Evolutionary conservation across 2,113 vertebrate species (phyloP).

Genomic region (Oreochromis spilurus): DNA sequence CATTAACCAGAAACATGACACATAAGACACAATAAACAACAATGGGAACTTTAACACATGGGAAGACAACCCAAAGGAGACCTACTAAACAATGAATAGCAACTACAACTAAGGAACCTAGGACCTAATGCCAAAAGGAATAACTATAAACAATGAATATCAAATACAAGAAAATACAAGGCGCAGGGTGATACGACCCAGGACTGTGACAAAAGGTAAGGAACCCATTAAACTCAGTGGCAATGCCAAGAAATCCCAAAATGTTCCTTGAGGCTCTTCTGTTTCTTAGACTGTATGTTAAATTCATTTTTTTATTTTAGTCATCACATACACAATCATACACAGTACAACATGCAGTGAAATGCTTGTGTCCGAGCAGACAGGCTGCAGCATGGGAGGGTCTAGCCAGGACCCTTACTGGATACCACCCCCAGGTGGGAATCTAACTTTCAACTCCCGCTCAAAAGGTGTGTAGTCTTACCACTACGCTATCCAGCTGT

Average conservation of each 20-base stretch:
- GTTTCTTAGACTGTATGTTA: not conserved
- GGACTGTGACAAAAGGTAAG: not conserved
- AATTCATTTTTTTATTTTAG: accelerated
- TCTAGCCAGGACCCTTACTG: not conserved
- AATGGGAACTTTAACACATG: no score
- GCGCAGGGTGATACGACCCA: not conserved
- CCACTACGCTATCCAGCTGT: not conserved
- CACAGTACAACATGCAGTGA: not conserved
- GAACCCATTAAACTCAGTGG: not conserved
- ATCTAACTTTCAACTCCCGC: not conserved
- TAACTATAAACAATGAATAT: no score
- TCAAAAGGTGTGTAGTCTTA: not conserved
- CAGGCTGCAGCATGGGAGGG: not conserved
- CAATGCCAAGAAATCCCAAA: not conserved
- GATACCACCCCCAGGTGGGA: not conserved
- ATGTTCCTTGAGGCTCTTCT: not conserved
- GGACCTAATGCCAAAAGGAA: no score
- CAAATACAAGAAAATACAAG: no score
- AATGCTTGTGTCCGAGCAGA: not conserved
- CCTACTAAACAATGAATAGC: no score
- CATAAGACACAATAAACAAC: no score
- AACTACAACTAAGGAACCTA: no score
- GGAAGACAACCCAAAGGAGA: no score
- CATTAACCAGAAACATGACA: no score
- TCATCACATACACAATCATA: not conserved